Evolutionary conservation across 2,113 vertebrate species (phyloP).

Genomic region (Toxotes chatareus): DNA sequence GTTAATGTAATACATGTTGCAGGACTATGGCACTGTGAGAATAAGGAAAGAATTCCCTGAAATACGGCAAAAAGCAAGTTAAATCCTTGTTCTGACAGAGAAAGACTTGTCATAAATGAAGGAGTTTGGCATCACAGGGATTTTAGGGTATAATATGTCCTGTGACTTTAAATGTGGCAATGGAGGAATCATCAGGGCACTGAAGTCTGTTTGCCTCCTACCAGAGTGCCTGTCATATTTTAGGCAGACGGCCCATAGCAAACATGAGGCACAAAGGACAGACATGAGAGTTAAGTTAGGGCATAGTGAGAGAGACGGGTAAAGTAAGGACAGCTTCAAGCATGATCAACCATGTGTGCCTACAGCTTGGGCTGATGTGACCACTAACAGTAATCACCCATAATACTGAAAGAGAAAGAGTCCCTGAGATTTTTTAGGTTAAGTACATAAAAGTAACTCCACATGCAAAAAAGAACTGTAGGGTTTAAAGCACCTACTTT

Average conservation of each 20-base stretch:
- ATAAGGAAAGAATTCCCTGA: background rate
- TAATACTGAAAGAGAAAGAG: background rate
- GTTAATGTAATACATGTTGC: background rate
- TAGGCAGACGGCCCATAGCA: background rate
- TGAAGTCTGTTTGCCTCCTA: constrained; percentile 17
- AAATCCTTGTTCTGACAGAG: constrained; percentile 7
- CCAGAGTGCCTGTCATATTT: constrained; percentile 18
- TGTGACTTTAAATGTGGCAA: constrained; percentile 5
- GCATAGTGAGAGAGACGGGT: background rate
- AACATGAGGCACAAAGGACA: constrained; percentile 21
- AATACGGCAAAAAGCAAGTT: background rate
- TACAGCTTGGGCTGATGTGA: background rate
- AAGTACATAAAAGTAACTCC: background rate
- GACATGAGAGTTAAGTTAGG: background rate
- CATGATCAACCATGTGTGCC: background rate
- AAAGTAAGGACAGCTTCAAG: constrained; percentile 11
- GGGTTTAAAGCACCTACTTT: background rate
- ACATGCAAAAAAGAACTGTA: background rate
- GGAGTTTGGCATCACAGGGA: constrained; percentile 18
- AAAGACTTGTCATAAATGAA: constrained; percentile 7
- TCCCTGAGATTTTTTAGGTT: background rate
- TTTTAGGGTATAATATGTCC: constrained; percentile 14
- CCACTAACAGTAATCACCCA: background rate
- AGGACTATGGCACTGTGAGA: background rate
- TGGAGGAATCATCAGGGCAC: constrained; percentile 15